A percentile compares a stretch with the other conserved stretches of the same genome.
phyloP scores from a whole-genome alignment of 2,888 invertebrate species.

The Nomada ruficornis region DNA sequence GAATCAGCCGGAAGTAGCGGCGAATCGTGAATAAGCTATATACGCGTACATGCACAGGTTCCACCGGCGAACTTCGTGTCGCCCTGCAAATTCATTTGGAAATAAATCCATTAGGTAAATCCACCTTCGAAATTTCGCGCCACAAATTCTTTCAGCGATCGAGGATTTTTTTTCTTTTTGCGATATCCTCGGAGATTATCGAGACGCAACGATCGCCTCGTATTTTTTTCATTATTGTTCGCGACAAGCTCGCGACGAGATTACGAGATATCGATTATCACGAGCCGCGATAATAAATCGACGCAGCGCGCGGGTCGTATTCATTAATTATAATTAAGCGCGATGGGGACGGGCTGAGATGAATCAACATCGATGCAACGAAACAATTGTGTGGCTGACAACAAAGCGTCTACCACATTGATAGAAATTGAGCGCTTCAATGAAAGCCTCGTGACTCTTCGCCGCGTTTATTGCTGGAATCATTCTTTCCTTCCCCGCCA shows the following conservation, averaged over 20 bases:
- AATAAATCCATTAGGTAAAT: not conserved
- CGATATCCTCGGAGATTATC: too few species aligned
- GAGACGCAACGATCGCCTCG: too few species aligned
- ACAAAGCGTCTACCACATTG: conserved; percentile 2
- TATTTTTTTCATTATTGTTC: too few species aligned
- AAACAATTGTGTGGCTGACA: conserved; percentile 27
- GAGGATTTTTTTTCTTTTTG: not conserved
- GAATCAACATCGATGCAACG: conserved; percentile 1
- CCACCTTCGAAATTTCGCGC: too few species aligned
- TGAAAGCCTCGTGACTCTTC: conserved; percentile 42
- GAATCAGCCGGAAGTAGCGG: conserved; percentile 67
- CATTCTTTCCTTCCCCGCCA: not conserved
- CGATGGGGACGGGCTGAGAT: not conserved
- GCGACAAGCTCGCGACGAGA: too few species aligned
- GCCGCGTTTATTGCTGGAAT: conserved; percentile 2
- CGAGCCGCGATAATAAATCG: conserved; percentile 12
- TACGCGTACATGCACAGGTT: not conserved
- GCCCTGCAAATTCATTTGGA: conserved; percentile 2
- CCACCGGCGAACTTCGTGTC: not conserved
- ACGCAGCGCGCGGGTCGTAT: conserved; percentile 2
- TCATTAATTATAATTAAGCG: conserved; percentile 52
- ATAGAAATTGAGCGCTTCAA: conserved; percentile 44
- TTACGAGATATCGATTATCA: not conserved
- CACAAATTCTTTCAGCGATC: not conserved
- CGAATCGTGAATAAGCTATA: conserved; percentile 14